Evolutionary conservation across 2,888 invertebrate genomes (phyloP), one percentile per base, ranked within the genome.

Genomic region (Sinotaia quadrata): DNA sequence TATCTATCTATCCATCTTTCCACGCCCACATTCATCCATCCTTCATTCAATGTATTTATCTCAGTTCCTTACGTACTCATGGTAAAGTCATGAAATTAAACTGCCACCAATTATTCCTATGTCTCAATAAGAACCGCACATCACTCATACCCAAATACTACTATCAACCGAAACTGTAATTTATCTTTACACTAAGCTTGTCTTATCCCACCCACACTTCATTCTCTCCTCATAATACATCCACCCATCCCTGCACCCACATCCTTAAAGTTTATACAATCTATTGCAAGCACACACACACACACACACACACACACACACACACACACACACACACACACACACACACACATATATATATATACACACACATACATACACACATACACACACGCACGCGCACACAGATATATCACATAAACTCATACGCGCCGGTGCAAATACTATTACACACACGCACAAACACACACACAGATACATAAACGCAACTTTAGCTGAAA

Each of bases 241-340:
- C 21, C 44, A 44, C 18, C 18, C 44, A 44, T 44, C 44, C 18
- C 18, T 4, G 18, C 21, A 44, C 44, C 44, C 21, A 2, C 21
- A 18, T 44, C 18, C 44, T 4, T 44, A n/a, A 18, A 7, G 24
- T 24, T 21, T 24, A 49, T 24, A 49, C 49, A 49, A n/a, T 21
- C 49, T 21, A n/a, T n/a, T n/a, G n/a, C n/a, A n/a, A n/a, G n/a
- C n/a, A n/a, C n/a, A n/a, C n/a, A n/a, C n/a, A n/a, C 49, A 49
- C 49, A 49, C 49, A 49, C 49, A 49, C 49, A 49, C 49, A 49
- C 49, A 49, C 49, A 18, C 49, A 18, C 49, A 49, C 49, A 18
- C 49, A 49, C 49, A 49, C 49, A 49, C 49, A 49, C 49, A 49
- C 49, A 49, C 49, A 49, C 27, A 52, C 24, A 24, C 52, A 52